phyloP scores from a whole-genome alignment of 2,113 vertebrate genomes.

The Cyanocitta stelleri region DNA sequence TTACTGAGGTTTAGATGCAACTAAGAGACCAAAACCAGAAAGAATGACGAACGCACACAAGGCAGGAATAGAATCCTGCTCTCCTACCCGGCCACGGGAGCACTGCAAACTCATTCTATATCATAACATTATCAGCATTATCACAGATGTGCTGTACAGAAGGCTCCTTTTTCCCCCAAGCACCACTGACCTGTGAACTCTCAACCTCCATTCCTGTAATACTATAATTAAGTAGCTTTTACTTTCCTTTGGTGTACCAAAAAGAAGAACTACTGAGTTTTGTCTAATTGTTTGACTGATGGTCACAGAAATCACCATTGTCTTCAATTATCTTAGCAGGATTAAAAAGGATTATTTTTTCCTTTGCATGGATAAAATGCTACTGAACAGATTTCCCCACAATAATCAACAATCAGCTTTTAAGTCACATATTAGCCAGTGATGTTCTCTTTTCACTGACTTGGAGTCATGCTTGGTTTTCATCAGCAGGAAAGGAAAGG shows the following conservation, averaged over 20 bases:
- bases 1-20: background rate
- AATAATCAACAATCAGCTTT: background rate
- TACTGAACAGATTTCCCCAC: background rate
- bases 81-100: background rate
- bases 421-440: background rate
- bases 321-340: background rate
- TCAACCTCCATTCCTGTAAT: background rate
- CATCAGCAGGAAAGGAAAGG: background rate
- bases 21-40: background rate
- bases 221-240: background rate
- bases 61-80: background rate
- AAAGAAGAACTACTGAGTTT: background rate
- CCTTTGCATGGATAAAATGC: background rate
- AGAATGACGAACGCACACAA: rapidly evolving
- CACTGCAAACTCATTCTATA: background rate
- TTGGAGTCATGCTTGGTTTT: background rate
- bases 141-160: background rate
- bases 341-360: background rate
- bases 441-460: background rate
- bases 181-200: background rate
- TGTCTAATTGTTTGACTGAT: background rate
- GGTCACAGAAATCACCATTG: background rate
- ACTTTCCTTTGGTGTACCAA: background rate
- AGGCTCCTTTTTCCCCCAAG: background rate
- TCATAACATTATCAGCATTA: background rate